Evolutionary conservation across 2,113 vertebrate genomes (phyloP), one percentile per base, ranked within the genome.

Genomic region (Salvelinus sp.): DNA sequence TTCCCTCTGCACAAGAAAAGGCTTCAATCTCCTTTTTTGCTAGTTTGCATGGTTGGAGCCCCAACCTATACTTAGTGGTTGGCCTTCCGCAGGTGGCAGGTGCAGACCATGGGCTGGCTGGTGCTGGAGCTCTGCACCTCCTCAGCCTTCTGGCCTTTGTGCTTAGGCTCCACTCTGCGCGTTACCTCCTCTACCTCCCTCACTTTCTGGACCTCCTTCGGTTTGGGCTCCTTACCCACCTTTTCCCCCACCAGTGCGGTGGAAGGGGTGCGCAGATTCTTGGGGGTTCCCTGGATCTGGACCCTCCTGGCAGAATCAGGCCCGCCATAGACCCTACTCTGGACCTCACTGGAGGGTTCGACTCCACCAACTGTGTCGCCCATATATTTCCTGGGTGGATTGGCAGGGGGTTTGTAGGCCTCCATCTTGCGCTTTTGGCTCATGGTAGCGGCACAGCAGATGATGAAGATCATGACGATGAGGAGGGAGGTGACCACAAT

Each of bases 371-470:
- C 90, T 30, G 91, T 89, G 75, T 95, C 90, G 2, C 95, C 93
- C 71, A 90, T 88, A 0, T 96, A 92, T 82, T 96, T 98, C 93
- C 60, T 86, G 75, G 88, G 68, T 2, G 85, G 50, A 0, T 94
- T 93, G 58, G 94, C 91, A 0, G 94, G 95, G n/a, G 96, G 95
- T 72, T 98, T 98, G 82, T 97, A 98, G 60, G 96, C 96, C 0
- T 96, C 96, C 4, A 96, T 95, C 74, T 98, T 97, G 85, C 95
- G 96, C 78, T 95, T 96, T 78, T 97, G 97, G 80, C 94, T 94
- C 77, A 97, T 95, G 14, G 98, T 92, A 67, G 95, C 87, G 0
- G 97, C 96, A 0, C 96, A 96, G 2, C 97, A 99, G 80, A 96
- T 88, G 13, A 96, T 95, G 87, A 97, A 96, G 87, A 99, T 93